Evolutionary conservation across 2,888 invertebrate genomes (phyloP).

Genomic region (Agapetus fuscipes): DNA sequence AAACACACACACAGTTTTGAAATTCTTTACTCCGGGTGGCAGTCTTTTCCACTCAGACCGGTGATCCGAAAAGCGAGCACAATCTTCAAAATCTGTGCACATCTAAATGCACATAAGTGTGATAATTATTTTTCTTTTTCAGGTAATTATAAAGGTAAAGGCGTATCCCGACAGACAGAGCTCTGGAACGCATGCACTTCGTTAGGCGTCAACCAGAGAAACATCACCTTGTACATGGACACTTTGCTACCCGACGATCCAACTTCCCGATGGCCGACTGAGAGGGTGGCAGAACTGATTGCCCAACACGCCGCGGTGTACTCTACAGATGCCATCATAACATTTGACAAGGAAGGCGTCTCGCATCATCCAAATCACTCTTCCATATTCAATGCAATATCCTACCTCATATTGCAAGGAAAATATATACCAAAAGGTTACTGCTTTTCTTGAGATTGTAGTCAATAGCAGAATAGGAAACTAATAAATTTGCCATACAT

Average conservation of each 20-base stretch:
- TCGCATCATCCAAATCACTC: constrained; percentile 90
- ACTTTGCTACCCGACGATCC: constrained; percentile 70
- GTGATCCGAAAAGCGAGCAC: too few species aligned
- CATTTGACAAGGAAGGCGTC: constrained; percentile 91
- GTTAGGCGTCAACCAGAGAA: constrained; percentile 68
- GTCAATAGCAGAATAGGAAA: not conserved
- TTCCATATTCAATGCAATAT: constrained; percentile 72
- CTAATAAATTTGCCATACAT: not conserved
- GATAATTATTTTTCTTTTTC: constrained; percentile 18
- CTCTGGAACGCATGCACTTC: constrained; percentile 69
- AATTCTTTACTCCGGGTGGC: too few species aligned
- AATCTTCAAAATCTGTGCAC: too few species aligned
- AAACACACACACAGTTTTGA: too few species aligned
- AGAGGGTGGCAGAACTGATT: constrained; percentile 52
- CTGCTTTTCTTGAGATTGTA: constrained; percentile 30
- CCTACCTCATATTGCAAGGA: constrained; percentile 66
- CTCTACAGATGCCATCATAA: constrained; percentile 75
- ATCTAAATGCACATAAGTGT: too few species aligned
- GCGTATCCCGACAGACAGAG: constrained; percentile 59
- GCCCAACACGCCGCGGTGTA: constrained; percentile 59
- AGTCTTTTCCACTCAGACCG: too few species aligned
- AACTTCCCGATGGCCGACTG: constrained; percentile 63
- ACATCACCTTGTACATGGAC: constrained; percentile 63
- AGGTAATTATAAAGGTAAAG: constrained; percentile 61
- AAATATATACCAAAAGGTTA: constrained; percentile 65